Percentiles rank a stretch among this genome's conserved stretches.
Conservation (phyloP, 2,113 vertebrate genomes). For the Mastomys natalensis region DNA sequence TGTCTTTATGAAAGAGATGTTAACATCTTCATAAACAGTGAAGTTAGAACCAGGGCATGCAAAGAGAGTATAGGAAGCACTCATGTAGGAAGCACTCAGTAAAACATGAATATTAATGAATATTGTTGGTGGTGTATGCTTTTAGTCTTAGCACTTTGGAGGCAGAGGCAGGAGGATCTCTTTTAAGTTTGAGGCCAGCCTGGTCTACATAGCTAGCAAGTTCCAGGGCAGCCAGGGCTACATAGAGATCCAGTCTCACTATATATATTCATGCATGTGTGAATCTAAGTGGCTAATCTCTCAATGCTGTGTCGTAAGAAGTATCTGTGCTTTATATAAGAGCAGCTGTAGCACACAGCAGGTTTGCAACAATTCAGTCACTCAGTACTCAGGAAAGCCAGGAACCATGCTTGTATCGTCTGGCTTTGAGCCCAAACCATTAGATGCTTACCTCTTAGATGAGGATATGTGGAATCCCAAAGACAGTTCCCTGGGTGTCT, state of each 20-base stretch:
- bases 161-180: not conserved
- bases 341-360: not conserved
- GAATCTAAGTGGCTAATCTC: not conserved
- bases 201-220: not conserved
- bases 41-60: slow-evolving; percentile 3
- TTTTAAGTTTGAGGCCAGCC: not conserved
- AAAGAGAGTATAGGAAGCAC: not conserved
- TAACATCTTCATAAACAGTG: not conserved
- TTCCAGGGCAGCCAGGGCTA: not conserved
- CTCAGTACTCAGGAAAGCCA: not conserved
- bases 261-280: not conserved
- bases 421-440: not conserved
- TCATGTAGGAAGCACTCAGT: not conserved
- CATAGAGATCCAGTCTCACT: not conserved
- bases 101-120: not conserved
- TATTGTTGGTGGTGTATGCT: no score
- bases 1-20: not conserved
- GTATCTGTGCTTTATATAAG: not conserved
- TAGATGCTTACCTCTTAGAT: not conserved
- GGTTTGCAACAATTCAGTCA: slow-evolving; percentile 13
- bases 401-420: not conserved
- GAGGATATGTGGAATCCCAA: not conserved
- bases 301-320: not conserved
- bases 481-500: not conserved
- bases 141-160: not conserved